Percentiles rank a stretch among this genome's conserved stretches.
These are phyloP conservation scores for Acleris cristana DNA, from an alignment of 2,888 invertebrate species.

Conservation along the genomic window DNA sequence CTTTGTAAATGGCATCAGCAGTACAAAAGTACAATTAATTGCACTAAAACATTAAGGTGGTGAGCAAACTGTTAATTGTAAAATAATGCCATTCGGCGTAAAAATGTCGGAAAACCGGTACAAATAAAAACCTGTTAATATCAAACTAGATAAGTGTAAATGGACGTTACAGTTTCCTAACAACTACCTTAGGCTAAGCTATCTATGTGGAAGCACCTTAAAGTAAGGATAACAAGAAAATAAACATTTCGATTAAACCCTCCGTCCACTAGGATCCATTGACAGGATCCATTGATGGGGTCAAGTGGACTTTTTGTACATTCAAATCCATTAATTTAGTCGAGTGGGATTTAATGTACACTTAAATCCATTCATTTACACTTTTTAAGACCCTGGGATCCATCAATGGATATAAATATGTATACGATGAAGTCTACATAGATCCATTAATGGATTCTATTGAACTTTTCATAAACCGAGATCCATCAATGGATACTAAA, in stretches of 20 bases:
- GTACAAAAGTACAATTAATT: slow-evolving; percentile 28
- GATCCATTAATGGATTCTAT: too few species aligned
- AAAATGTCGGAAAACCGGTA: slow-evolving; percentile 26
- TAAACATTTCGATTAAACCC: slow-evolving; percentile 46
- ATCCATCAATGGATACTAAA: too few species aligned
- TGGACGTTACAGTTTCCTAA: slow-evolving; percentile 44
- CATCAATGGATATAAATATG: too few species aligned
- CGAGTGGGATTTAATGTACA: too few species aligned
- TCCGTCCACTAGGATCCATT: too few species aligned
- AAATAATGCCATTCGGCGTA: slow-evolving; percentile 25
- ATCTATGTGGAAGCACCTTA: slow-evolving; percentile 22
- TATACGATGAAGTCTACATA: too few species aligned
- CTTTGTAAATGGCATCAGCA: slow-evolving; percentile 7
- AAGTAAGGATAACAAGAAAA: slow-evolving; percentile 39
- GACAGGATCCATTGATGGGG: too few species aligned
- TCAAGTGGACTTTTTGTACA: too few species aligned
- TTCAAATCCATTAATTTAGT: too few species aligned
- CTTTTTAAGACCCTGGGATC: too few species aligned
- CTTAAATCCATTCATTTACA: too few species aligned
- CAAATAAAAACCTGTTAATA: slow-evolving; percentile 33
- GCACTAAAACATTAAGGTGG: slow-evolving; percentile 19
- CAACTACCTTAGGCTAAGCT: slow-evolving; percentile 19
- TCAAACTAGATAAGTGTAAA: slow-evolving; percentile 27
- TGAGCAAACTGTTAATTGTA: slow-evolving; percentile 32
- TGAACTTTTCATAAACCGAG: too few species aligned